Evolutionary conservation across 1,140 invertebrate species (phyloP), one percentile per base, ranked within the genome.

Genomic region (Colletes gigas): DNA sequence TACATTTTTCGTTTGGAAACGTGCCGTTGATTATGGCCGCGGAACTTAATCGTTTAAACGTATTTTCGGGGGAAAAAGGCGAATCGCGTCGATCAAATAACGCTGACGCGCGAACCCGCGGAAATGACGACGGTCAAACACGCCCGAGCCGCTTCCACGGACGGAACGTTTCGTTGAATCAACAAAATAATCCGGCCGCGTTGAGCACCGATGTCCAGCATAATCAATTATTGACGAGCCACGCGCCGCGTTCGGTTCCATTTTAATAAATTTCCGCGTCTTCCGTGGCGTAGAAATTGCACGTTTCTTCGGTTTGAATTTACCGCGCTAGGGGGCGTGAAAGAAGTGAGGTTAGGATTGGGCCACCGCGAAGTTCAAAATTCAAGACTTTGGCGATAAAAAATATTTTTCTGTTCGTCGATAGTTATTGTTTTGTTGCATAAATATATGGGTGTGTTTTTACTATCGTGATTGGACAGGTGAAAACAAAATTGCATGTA

Each of bases 111-210:
- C 44, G 50, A 57, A 60, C 52, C 62, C 78, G 47, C 54, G 68
- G 59, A 72, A 78, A 78, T 78, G 68, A 72, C 76, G 59, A 17
- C 69, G 59, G 39, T 41, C 59, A 65, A 78, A 72, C 69, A 63
- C 50, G 47, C 3, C 54, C 59, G 15, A 14, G 6, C 68, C 30
- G 67, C 41, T 71, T 60, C 47, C 57, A 55, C 21, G 41, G 9
- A 4, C 65, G 77, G 59, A 84, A 81, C 79, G 79, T 81, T 85
- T 85, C 79, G 83, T 84, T 81, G 83, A 85, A 81, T 84, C 83
- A 71, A 83, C 83, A 68, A 70, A 85, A 85, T 69, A 65, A 65
- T 54, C 67, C 78, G n/a, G 9, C 59, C 10, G 41, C 47, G 17
- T 69, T 15, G 63, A 39, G 44, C 47, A 7, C 10, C 44, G 52